phyloP scores from a whole-genome alignment of 2,888 invertebrate genomes.

The Tipula lateralis region DNA sequence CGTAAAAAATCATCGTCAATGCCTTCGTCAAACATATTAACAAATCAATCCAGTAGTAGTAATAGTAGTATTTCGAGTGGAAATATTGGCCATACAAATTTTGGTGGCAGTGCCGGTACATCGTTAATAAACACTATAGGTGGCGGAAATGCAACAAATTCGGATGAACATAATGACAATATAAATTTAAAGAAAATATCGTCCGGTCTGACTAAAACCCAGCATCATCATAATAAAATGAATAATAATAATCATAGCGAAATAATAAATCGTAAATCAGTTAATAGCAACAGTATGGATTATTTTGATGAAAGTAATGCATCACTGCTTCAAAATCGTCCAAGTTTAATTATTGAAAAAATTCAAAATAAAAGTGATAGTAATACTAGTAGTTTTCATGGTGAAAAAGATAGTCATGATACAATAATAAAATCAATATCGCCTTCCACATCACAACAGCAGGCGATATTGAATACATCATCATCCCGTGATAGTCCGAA shows the following conservation, averaged over 20 bases:
- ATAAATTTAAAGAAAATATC: slow-evolving; percentile 32
- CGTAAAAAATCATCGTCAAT: slow-evolving; percentile 52
- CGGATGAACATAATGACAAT: slow-evolving; percentile 30
- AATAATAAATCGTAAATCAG: slow-evolving; percentile 3
- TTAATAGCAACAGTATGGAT: background rate
- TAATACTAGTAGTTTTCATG: background rate
- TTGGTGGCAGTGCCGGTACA: background rate
- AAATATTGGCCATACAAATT: background rate
- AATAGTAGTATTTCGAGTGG: background rate
- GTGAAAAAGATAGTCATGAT: slow-evolving; percentile 19
- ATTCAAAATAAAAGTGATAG: slow-evolving; percentile 12
- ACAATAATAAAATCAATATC: background rate
- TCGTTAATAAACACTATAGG: slow-evolving; percentile 32
- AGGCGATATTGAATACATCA: slow-evolving; percentile 3
- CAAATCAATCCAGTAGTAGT: background rate
- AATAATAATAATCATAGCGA: slow-evolving; percentile 33
- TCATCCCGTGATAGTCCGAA: slow-evolving; percentile 31
- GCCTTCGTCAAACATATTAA: background rate
- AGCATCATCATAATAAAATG: background rate
- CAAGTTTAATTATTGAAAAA: slow-evolving; percentile 27
- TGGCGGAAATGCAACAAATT: background rate
- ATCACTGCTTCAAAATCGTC: slow-evolving; percentile 12
- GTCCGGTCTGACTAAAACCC: slow-evolving; percentile 31
- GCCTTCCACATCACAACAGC: background rate
- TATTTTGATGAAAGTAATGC: background rate